phyloP scores from a whole-genome alignment of 2,797 vertebrate species.

The Schizopygopsis pylzovi region DNA sequence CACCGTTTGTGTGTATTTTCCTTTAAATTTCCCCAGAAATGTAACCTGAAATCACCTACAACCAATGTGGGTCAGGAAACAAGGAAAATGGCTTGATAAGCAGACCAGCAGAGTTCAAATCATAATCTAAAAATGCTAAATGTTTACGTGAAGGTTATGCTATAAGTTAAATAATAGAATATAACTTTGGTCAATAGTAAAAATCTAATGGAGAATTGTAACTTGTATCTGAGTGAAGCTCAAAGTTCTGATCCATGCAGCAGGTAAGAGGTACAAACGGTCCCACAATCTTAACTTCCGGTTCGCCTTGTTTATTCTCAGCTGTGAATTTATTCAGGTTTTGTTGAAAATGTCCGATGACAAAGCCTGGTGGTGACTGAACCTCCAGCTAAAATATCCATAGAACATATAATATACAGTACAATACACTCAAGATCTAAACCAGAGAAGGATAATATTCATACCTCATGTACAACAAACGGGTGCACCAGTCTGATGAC shows the following conservation, averaged over 20 bases:
- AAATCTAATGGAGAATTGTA: background rate
- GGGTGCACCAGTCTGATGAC: constrained; percentile 27
- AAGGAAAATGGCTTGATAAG: background rate
- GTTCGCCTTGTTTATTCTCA: background rate
- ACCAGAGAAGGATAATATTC: background rate
- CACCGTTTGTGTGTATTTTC: background rate
- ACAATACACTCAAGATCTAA: background rate
- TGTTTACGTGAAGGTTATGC: background rate
- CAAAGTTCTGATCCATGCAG: background rate
- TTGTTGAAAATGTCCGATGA: background rate
- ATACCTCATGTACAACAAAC: background rate
- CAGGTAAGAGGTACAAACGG: background rate
- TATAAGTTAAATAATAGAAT: background rate
- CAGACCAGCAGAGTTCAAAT: background rate
- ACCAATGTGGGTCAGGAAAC: background rate
- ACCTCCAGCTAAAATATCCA: constrained; percentile 9
- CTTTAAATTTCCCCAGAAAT: background rate
- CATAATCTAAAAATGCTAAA: background rate
- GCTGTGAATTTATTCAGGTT: background rate
- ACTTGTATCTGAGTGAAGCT: background rate
- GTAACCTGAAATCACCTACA: background rate
- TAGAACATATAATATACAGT: background rate
- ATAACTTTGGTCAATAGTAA: background rate
- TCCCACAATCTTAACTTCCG: background rate
- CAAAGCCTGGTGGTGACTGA: constrained; percentile 8